Evolutionary conservation across 2,113 vertebrate species (phyloP).

Genomic region (Poicephalus gulielmi): DNA sequence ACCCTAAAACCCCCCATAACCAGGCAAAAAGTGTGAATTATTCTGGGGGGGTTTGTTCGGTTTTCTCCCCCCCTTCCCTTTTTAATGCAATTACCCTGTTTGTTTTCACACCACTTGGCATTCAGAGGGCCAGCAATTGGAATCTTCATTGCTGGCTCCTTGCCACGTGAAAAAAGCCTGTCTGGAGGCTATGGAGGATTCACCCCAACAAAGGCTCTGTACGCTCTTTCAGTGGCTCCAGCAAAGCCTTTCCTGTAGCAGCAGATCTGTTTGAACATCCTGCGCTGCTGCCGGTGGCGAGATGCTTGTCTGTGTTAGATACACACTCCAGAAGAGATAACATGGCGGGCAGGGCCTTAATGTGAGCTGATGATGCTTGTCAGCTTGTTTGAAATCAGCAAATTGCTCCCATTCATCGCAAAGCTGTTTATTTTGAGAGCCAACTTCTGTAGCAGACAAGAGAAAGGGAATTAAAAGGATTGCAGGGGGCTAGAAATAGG

Average conservation of each 20-base stretch:
- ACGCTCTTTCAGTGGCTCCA: background rate
- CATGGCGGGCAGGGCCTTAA: background rate
- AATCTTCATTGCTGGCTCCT: background rate
- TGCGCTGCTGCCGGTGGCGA: background rate
- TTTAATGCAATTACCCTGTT: background rate
- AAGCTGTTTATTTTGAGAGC: background rate
- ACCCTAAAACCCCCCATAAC: background rate
- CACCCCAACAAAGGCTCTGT: background rate
- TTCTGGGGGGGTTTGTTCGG: background rate
- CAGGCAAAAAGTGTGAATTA: background rate
- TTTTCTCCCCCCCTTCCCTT: no score
- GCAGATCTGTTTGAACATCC: background rate
- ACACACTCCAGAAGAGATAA: background rate
- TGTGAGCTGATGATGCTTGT: background rate
- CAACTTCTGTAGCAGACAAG: background rate
- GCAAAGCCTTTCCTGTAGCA: background rate
- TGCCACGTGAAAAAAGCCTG: background rate
- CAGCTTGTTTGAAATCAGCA: background rate
- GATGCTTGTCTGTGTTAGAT: background rate
- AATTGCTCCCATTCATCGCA: background rate
- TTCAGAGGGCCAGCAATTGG: background rate
- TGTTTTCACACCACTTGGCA: background rate
- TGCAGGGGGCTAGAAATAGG: background rate
- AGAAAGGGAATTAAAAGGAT: background rate
- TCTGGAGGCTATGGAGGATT: background rate